Conservation (phyloP, 2,888 invertebrate species). For the Drosophila rellima region DNA sequence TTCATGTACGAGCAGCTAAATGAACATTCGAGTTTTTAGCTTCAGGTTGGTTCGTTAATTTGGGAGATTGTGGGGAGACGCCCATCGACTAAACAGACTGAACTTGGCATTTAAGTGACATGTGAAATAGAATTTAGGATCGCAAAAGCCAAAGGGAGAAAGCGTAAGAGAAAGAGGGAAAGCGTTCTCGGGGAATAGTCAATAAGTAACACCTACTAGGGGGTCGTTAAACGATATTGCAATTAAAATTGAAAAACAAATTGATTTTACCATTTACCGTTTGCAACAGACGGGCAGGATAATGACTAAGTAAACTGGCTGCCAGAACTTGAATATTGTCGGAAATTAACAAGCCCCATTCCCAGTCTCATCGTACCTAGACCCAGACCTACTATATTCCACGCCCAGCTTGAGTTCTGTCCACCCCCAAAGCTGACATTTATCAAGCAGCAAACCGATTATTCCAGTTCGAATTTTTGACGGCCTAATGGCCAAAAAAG, state of each 20-base stretch:
- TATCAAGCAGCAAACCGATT: constrained; percentile 55
- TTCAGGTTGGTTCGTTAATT: constrained; percentile 32
- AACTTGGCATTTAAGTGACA: constrained; percentile 77
- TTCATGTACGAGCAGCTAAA: constrained; percentile 32
- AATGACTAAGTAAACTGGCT: constrained; percentile 61
- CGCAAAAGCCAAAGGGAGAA: not conserved
- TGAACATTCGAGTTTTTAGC: constrained; percentile 22
- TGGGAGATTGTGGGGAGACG: constrained; percentile 18
- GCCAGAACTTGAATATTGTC: constrained; percentile 34
- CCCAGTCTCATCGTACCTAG: not conserved
- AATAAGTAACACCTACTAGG: constrained; percentile 38
- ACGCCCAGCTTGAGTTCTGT: constrained; percentile 8
- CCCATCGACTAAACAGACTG: constrained; percentile 35
- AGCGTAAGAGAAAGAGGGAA: constrained; percentile 2
- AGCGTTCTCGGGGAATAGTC: constrained; percentile 7
- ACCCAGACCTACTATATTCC: not conserved
- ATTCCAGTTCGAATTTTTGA: constrained; percentile 55
- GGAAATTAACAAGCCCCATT: constrained; percentile 55
- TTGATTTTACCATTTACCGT: constrained; percentile 74
- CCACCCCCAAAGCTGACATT: constrained; percentile 50
- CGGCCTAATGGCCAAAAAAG: constrained; percentile 62
- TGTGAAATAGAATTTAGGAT: constrained; percentile 65
- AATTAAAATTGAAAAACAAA: constrained; percentile 71
- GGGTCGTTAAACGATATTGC: constrained; percentile 62
- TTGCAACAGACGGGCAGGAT: constrained; percentile 51